These are phyloP conservation scores for Lymantria dispar DNA, from an alignment of 2,888 invertebrate species.

Conservation along the genomic window DNA sequence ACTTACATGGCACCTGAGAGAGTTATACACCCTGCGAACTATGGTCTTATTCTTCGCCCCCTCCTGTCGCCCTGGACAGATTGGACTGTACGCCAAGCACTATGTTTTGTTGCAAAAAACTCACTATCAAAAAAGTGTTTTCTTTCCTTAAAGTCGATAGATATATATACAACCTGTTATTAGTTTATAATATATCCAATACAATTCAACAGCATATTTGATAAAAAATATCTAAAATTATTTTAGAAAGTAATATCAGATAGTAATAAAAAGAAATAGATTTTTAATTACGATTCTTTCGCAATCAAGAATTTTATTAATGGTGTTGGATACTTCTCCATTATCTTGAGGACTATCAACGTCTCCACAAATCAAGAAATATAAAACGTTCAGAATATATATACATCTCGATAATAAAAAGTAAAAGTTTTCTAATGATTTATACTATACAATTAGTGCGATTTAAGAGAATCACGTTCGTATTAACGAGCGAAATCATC, in stretches of 20 bases:
- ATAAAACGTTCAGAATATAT: slow-evolving; percentile 39
- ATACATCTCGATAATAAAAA: slow-evolving; percentile 27
- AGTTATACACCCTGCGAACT: no score
- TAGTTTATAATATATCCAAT: no score
- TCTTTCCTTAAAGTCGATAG: no score
- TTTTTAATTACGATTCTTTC: neutral
- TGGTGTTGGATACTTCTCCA: neutral
- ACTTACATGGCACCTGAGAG: no score
- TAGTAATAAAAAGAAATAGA: neutral
- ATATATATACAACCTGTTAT: no score
- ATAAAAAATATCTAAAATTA: neutral
- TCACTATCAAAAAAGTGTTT: no score
- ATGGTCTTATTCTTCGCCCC: no score
- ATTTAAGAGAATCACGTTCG: slow-evolving; percentile 64
- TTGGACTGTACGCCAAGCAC: no score
- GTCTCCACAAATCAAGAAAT: slow-evolving; percentile 28
- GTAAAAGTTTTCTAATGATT: slow-evolving; percentile 38
- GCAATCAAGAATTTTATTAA: neutral
- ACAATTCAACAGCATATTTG: neutral
- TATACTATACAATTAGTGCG: slow-evolving; percentile 57
- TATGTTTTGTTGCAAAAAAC: no score
- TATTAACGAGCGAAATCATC: slow-evolving; percentile 54
- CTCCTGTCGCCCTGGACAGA: no score
- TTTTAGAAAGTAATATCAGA: neutral
- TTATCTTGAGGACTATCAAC: slow-evolving; percentile 20